These are phyloP conservation scores for Hemiprocne comata DNA, from an alignment of 2,113 vertebrate species.

Conservation along the genomic window DNA sequence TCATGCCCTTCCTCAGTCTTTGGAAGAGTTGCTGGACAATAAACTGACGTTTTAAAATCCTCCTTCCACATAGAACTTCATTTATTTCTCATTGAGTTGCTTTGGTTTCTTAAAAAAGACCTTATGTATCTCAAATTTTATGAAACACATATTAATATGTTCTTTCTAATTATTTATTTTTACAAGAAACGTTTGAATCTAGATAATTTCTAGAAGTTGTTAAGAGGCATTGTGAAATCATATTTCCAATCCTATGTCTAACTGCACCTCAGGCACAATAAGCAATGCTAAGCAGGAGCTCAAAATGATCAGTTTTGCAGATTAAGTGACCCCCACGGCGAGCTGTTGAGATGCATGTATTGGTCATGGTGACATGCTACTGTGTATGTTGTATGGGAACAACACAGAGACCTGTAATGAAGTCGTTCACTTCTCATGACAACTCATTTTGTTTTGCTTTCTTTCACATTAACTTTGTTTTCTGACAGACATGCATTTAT, in stretches of 20 bases:
- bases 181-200: not conserved
- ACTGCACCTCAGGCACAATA: not conserved
- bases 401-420: not conserved
- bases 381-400: not conserved
- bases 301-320: not conserved
- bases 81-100: not conserved
- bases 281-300: not conserved
- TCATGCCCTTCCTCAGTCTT: not conserved
- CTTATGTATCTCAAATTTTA: rapidly evolving
- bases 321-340: not conserved
- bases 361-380: not conserved
- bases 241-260: not conserved
- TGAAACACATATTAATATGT: not conserved
- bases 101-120: not conserved
- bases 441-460: not conserved
- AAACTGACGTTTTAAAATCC: not conserved
- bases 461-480: not conserved
- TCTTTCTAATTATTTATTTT: not conserved
- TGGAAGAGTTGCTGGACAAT: not conserved
- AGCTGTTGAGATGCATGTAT: not conserved
- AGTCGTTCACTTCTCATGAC: not conserved
- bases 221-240: not conserved
- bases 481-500: not conserved
- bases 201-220: not conserved
- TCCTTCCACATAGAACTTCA: not conserved